phyloP scores from a whole-genome alignment of 2,888 invertebrate species.

The Ferdinandea cuprea region DNA sequence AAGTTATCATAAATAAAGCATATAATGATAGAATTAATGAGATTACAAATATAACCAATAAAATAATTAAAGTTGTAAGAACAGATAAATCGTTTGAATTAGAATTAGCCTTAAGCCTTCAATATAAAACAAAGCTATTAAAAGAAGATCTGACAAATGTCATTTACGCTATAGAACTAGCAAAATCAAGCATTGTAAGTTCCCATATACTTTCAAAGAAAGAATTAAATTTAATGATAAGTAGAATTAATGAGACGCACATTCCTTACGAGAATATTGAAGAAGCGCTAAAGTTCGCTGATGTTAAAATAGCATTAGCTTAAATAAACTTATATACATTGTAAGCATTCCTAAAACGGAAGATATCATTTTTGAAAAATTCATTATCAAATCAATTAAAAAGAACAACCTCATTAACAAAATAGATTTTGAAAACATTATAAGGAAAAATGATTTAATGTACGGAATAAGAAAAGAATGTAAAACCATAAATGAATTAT shows the following conservation, averaged over 20 bases:
- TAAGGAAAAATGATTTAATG: too few species aligned
- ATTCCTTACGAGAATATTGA: conserved; percentile 54
- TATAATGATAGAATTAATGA: conserved; percentile 8
- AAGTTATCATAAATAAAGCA: conserved; percentile 17
- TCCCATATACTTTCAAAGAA: conserved; percentile 39
- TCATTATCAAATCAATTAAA: too few species aligned
- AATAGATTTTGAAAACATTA: too few species aligned
- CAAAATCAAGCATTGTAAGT: conserved; percentile 40
- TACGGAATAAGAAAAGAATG: too few species aligned
- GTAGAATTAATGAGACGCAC: conserved; percentile 37
- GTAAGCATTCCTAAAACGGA: too few species aligned
- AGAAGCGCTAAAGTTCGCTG: conserved; percentile 62
- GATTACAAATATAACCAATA: conserved; percentile 4
- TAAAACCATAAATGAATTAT: too few species aligned
- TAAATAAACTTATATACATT: conserved; percentile 37
- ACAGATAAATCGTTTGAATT: not conserved
- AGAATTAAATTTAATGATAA: conserved; percentile 28
- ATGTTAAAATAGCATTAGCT: conserved; percentile 51
- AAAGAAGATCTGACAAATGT: conserved; percentile 37
- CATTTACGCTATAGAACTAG: conserved; percentile 45
- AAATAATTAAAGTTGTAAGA: conserved; percentile 1
- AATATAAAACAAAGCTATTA: not conserved
- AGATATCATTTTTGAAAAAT: conserved; percentile 19
- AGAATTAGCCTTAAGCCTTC: conserved; percentile 8
- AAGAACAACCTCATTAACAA: too few species aligned